Percentiles rank a stretch among this genome's conserved stretches.
Conservation (phyloP, 2,888 invertebrate genomes). For the Ceramica pisi region DNA sequence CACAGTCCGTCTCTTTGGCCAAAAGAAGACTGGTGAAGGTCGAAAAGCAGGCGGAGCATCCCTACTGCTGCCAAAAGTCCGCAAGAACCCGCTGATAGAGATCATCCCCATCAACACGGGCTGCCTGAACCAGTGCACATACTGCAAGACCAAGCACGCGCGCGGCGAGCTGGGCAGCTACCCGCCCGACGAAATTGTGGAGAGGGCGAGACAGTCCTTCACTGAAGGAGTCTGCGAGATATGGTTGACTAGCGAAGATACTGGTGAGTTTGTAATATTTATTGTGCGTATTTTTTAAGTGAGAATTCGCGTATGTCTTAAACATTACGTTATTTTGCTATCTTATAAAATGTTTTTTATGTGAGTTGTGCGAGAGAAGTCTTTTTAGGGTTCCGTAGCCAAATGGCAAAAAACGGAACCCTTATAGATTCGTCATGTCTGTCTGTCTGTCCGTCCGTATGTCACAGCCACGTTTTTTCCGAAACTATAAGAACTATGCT, state of each 20-base stretch:
- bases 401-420: too few species aligned
- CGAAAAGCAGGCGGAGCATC: conserved; percentile 97
- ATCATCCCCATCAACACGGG: conserved; percentile 99
- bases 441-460: too few species aligned
- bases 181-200: conserved; percentile 96
- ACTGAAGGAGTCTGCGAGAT: conserved; percentile 98
- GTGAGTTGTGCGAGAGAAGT: too few species aligned
- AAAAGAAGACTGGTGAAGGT: conserved; percentile 95
- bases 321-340: too few species aligned
- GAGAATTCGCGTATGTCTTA: too few species aligned
- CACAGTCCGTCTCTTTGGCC: conserved; percentile 93
- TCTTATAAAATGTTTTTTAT: too few species aligned
- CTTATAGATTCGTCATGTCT: too few species aligned
- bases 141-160: conserved; percentile 99
- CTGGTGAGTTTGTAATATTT: conserved; percentile 90
- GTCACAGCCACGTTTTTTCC: too few species aligned
- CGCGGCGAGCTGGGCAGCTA: conserved; percentile 99
- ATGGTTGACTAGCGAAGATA: conserved; percentile 99
- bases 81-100: conserved; percentile 98
- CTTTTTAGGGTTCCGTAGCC: too few species aligned
- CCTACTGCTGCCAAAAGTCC: conserved; percentile 97
- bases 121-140: conserved; percentile 99
- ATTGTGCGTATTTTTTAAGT: too few species aligned
- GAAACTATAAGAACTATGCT: too few species aligned
- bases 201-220: conserved; percentile 96